Base-by-base conservation (phyloP, 64 coral and sea anemone genomes). In the Porites australiensis region DNA sequence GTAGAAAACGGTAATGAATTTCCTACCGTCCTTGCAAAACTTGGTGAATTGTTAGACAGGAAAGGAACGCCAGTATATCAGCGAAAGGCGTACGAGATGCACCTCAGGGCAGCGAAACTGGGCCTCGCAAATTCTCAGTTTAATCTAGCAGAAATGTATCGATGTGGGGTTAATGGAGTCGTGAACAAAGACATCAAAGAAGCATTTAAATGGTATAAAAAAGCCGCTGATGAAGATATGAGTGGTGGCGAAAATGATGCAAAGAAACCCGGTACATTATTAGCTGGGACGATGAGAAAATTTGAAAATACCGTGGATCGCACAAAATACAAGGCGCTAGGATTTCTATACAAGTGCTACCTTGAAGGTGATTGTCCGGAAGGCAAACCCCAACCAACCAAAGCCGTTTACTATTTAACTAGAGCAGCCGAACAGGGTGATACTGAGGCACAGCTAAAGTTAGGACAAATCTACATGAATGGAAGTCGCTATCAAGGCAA, bases 391-490 rank as follows among this genome's bases (percentile, higher is more conserved):
- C 90, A 93, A 23, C 79, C 79, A 18, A 80, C 71, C 5, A 96
- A 96, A 93, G 94, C 94, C 16, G 23, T 96, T 7, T 89, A 93
- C 14, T 96, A 96, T 76, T 87, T 96, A 0, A 89, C 83, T 5
- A 93, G 74, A 69, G 94, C 94, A 18, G 94, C 94, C 10, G 84
- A 89, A 54, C 48, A 77, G 69, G 94, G 86, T 15, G 78, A 96
- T 75, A 18, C 58, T 19, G 86, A 58, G 50, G 70, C 90, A 49
- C 94, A 96, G 78, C 64, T 58, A 61, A 78, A 96, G 20, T 85
- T 96, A 12, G 94, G 94, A 52, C 72, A 88, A 50, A 53, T 87
- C 16, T 96, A 93, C 61, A 14, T 93, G 69, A 72, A 12, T 64
- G 95, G 95, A 77, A 47, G 27, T 46, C 86, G 59, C 86, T 87